phyloP scores from a whole-genome alignment of 2,113 vertebrate genomes.

The Progne subis region DNA sequence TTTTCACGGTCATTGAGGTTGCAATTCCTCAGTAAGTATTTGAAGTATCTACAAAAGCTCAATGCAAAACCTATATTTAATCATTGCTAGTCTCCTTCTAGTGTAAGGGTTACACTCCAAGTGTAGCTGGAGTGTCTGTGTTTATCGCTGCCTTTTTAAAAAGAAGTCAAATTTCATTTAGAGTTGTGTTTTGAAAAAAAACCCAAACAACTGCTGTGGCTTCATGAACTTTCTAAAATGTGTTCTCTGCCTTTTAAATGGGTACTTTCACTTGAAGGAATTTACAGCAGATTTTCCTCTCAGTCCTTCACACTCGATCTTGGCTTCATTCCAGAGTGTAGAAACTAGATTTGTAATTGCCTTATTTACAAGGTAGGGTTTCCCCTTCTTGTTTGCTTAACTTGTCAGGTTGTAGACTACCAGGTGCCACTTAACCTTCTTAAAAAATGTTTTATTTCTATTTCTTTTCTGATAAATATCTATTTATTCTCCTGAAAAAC shows the following conservation, averaged over 20 bases:
- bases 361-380: constrained; percentile 36
- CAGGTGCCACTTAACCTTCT: background rate
- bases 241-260: background rate
- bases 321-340: constrained; percentile 2
- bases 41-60: background rate
- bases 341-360: constrained; percentile 28
- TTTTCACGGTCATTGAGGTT: background rate
- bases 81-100: background rate
- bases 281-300: constrained; percentile 33
- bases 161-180: background rate
- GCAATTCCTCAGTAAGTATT: background rate
- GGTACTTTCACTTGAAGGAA: constrained; percentile 24
- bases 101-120: background rate
- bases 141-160: background rate
- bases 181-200: constrained; percentile 23
- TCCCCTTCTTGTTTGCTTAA: background rate
- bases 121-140: background rate
- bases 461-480: background rate
- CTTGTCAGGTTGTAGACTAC: background rate
- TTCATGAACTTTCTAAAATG: constrained; percentile 17
- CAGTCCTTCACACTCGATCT: background rate
- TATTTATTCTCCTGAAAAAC: background rate
- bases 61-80: background rate
- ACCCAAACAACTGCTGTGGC: background rate
- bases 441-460: background rate